Percentiles rank a stretch among this genome's conserved stretches.
phyloP scores from a whole-genome alignment of 1,140 invertebrate species.

The Lucilia cuprina region DNA sequence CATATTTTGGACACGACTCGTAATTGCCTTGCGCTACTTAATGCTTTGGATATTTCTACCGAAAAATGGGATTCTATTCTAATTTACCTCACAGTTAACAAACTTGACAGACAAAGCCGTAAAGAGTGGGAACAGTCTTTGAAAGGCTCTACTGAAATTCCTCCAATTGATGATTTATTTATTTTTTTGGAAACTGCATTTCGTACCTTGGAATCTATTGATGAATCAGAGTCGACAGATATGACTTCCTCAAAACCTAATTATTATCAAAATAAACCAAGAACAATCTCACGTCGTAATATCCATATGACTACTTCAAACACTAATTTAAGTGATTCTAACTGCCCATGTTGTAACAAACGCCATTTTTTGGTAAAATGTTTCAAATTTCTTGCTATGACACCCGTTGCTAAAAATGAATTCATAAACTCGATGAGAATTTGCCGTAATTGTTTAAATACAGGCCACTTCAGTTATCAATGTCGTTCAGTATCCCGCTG shows the following conservation, averaged over 20 bases:
- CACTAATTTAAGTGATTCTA: background rate
- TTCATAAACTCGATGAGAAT: background rate
- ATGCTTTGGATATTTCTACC: background rate
- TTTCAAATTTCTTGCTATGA: conserved; percentile 12
- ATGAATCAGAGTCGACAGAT: background rate
- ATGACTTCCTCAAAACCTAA: background rate
- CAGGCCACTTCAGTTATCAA: background rate
- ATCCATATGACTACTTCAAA: background rate
- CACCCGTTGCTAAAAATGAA: background rate
- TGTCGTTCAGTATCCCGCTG: background rate
- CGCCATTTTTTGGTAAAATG: conserved; percentile 17
- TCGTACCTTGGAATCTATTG: conserved; percentile 19
- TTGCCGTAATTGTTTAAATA: conserved; percentile 14
- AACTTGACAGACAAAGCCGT: conserved; percentile 8
- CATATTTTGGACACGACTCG: conserved; percentile 7
- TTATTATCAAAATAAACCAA: background rate
- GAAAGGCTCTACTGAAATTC: background rate
- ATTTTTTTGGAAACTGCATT: conserved; percentile 10
- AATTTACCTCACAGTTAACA: background rate
- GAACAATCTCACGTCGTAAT: background rate
- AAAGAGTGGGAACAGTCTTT: conserved; percentile 28
- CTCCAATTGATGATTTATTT: background rate
- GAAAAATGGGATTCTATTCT: background rate
- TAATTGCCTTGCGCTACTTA: background rate
- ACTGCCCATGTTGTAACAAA: conserved; percentile 21